Base-by-base conservation (phyloP, 2,888 invertebrate genomes). In the Seira musarum region DNA sequence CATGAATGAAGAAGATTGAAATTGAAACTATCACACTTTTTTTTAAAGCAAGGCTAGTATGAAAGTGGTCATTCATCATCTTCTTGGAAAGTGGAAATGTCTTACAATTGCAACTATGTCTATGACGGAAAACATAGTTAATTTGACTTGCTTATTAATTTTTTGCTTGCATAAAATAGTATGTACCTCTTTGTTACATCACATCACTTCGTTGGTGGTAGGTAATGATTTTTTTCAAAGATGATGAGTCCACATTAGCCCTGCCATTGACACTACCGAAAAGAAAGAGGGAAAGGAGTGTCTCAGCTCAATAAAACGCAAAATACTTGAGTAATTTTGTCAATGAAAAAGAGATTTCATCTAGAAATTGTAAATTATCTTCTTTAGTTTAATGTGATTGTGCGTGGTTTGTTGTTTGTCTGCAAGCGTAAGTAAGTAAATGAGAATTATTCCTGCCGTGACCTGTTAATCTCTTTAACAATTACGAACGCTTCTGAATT, bases 21-120 rank as follows among this genome's bases (percentile, higher is more conserved):
- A 40, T 40, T 40, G n/a, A 24, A 60, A 61, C 19, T 75, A 35
- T 61, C 65, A 69, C 76, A 76, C 68, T 64, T 76, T 63, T 76
- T 76, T 49, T 69, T 69, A 76, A 69, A 61, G 76, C 76, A 76
- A 76, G 76, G 76, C 57, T 69, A 64, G n/a, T n/a, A 35, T 25
- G 25, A 53, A 69, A 61, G 69, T 17, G 53, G 49, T 35, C 76
- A 76, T 76, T 76, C 46, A 76, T 76, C 76, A 76, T 69, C 63
- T 24, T 70, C 19, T 22, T 24, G 46, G 6, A 46, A 46, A 10
- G 6, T 46, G 15, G n/a, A n/a, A n/a, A n/a, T 10, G 46, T 57
- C 13, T 6, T 57, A 57, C 17, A 57, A n/a, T n/a, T n/a, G n/a
- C n/a, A n/a, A n/a, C n/a, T n/a, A n/a, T n/a, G n/a, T n/a, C n/a